A percentile compares a stretch with the other conserved stretches of the same genome.
These are phyloP conservation scores for Dioctria linearis DNA, from an alignment of 2,888 invertebrate genomes.

Conservation along the genomic window DNA sequence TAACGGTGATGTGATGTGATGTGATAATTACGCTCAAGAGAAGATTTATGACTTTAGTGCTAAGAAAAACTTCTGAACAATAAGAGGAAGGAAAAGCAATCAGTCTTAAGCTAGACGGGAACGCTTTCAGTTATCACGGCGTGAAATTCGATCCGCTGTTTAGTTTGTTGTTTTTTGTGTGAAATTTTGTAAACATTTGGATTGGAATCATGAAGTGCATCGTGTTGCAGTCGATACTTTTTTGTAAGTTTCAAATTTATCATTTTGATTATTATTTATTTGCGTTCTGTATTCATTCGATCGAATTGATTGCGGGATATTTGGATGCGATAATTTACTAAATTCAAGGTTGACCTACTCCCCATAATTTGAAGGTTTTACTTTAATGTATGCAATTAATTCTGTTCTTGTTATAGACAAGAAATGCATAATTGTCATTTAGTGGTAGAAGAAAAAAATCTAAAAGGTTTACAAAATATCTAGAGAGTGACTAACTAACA, in stretches of 20 bases:
- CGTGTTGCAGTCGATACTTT: background rate
- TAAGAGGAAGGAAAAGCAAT: conserved; percentile 2
- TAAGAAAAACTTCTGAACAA: conserved; percentile 20
- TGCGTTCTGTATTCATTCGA: background rate
- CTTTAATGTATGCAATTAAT: too few relatives aligned
- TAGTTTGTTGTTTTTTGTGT: background rate
- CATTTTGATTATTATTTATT: conserved; percentile 11
- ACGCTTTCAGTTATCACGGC: conserved; percentile 15
- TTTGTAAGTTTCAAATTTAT: conserved; percentile 25
- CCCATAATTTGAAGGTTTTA: conserved; percentile 20
- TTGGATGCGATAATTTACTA: background rate
- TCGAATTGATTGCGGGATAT: background rate
- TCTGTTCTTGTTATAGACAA: too few relatives aligned
- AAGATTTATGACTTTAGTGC: conserved; percentile 8
- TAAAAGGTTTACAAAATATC: too few relatives aligned
- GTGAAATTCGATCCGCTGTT: conserved; percentile 4
- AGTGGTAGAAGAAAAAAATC: too few relatives aligned
- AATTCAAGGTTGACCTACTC: background rate
- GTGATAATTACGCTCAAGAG: background rate
- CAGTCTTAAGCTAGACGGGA: conserved; percentile 20
- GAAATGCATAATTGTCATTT: too few relatives aligned
- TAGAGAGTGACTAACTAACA: too few relatives aligned
- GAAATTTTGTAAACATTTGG: background rate
- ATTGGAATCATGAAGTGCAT: background rate
- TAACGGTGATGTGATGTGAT: background rate